Conservation (phyloP, 2,113 vertebrate genomes). For the Speoplatyrhinus poulsoni region DNA sequence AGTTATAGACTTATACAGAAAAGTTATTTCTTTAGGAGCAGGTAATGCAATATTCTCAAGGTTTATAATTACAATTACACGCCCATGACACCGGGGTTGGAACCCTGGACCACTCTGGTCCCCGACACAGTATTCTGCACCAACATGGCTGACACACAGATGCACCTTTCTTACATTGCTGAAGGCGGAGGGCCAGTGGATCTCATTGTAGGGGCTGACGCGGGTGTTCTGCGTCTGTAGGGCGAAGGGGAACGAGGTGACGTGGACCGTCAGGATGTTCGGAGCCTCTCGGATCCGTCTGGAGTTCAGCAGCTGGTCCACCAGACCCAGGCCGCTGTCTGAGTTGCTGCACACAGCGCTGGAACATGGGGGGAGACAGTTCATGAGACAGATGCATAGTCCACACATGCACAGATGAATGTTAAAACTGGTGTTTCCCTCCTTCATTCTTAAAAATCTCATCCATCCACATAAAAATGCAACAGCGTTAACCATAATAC, state of each 20-base stretch:
- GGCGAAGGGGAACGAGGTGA: conserved; percentile 94
- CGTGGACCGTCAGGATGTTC: conserved; percentile 91
- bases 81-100: no score
- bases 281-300: conserved; percentile 88
- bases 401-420: no score
- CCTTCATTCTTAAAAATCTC: no score
- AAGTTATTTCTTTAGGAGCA: no score
- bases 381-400: neutral
- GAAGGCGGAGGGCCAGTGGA: conserved; percentile 91
- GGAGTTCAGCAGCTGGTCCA: conserved; percentile 92
- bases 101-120: no score
- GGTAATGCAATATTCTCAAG: neutral
- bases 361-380: conserved; percentile 8
- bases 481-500: neutral
- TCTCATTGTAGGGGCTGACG: conserved; percentile 95
- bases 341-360: conserved; percentile 63
- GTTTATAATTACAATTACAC: no score
- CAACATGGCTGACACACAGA: no score
- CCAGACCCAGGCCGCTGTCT: conserved; percentile 81
- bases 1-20: no score
- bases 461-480: no score
- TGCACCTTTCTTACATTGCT: conserved; percentile 80
- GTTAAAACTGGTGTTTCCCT: no score
- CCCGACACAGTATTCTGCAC: neutral
- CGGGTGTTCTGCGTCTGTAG: conserved; percentile 94